These are phyloP conservation scores for Eremobia ochroleuca DNA, from an alignment of 2,888 invertebrate genomes.

Conservation along the genomic window DNA sequence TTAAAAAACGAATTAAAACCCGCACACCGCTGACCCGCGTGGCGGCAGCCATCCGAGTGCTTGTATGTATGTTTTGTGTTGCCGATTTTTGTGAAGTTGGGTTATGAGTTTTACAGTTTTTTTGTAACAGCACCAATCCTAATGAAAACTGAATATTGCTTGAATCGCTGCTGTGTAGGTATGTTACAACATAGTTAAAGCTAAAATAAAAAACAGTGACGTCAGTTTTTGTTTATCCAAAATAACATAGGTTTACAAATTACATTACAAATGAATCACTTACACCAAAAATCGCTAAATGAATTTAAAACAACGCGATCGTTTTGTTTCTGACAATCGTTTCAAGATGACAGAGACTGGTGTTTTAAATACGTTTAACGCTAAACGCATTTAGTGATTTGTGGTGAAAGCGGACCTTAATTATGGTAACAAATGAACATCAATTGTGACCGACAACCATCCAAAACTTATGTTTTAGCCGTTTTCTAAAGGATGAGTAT, in stretches of 20 bases:
- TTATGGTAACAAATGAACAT: neutral
- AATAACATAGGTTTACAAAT: neutral
- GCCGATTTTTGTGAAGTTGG: slow-evolving; percentile 26
- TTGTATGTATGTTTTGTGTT: slow-evolving; percentile 50
- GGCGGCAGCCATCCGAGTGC: slow-evolving; percentile 49
- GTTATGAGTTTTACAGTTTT: slow-evolving; percentile 36
- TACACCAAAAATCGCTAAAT: neutral
- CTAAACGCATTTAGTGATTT: neutral
- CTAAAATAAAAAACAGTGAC: neutral
- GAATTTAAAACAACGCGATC: neutral
- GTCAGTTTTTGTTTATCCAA: neutral
- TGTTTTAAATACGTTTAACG: neutral
- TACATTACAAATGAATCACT: neutral
- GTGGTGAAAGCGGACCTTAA: neutral
- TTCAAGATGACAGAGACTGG: neutral
- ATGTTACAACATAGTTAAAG: too few relatives aligned
- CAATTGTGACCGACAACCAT: neutral
- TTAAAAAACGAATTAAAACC: slow-evolving; percentile 85
- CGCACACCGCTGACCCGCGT: slow-evolving; percentile 59
- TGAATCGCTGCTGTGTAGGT: neutral
- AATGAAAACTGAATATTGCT: neutral
- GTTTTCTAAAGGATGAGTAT: neutral
- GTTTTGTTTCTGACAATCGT: neutral
- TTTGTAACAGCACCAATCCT: neutral
- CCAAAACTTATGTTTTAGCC: neutral